These are phyloP conservation scores for Odontocolon sp. DNA, from an alignment of 2,888 invertebrate species.

Conservation along the genomic window DNA sequence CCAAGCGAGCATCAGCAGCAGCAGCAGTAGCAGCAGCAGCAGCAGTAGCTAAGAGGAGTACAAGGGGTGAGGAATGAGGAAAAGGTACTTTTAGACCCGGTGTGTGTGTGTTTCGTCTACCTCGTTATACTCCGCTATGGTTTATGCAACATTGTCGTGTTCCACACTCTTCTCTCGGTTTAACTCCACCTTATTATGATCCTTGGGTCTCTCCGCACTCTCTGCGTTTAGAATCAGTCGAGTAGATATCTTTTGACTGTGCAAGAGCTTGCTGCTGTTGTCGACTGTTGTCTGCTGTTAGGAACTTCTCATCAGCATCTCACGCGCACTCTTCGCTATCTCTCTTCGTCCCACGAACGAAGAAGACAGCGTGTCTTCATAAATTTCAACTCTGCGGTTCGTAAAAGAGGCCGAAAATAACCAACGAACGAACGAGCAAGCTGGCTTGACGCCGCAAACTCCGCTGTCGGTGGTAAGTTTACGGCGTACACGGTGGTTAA, in stretches of 20 bases:
- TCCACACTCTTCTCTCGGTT: not conserved
- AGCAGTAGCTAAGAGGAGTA: conserved; percentile 19
- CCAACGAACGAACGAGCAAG: conserved; percentile 60
- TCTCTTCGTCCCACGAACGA: conserved; percentile 37
- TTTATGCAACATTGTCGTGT: not conserved
- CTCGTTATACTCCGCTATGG: not conserved
- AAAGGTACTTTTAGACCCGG: conserved; percentile 9
- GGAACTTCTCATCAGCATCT: not conserved
- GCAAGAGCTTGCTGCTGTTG: not conserved
- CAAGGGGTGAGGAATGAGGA: not conserved
- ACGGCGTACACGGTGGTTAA: conserved; percentile 61
- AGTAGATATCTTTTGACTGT: conserved; percentile 33
- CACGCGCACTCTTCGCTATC: conserved; percentile 39
- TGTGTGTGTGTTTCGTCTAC: conserved; percentile 27
- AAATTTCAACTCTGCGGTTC: conserved; percentile 73
- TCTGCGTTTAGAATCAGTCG: conserved; percentile 5
- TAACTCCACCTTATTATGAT: conserved; percentile 6
- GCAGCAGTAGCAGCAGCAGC: conserved; percentile 27
- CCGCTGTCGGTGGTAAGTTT: conserved; percentile 70
- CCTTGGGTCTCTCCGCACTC: not conserved
- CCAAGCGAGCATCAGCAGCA: conserved; percentile 69
- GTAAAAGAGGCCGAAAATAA: conserved; percentile 74
- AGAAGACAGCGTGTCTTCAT: conserved; percentile 66
- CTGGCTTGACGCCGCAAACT: conserved; percentile 31
- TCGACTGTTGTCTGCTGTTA: not conserved